Evolutionary conservation across 2,888 invertebrate species (phyloP).

Genomic region (Phortica okadai): DNA sequence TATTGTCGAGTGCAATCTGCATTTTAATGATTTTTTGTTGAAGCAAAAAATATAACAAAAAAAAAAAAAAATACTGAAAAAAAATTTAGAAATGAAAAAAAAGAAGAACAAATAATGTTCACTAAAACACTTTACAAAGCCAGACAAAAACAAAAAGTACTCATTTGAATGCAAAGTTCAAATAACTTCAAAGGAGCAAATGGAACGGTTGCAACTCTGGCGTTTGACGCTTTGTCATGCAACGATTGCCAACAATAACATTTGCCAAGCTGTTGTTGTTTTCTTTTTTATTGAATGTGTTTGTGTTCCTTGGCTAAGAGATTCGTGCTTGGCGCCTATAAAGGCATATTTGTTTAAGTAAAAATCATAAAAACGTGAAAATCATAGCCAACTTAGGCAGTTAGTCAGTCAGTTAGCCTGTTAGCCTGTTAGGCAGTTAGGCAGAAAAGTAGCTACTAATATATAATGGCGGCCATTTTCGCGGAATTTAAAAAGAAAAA

Average conservation of each 20-base stretch:
- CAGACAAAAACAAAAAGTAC: neutral
- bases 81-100: neutral
- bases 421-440: constrained; percentile 36
- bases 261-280: neutral
- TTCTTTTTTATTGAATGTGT: neutral
- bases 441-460: constrained; percentile 30
- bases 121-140: neutral
- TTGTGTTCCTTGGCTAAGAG: neutral
- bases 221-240: constrained; percentile 19
- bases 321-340: constrained; percentile 27
- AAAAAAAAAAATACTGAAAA: neutral
- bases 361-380: constrained; percentile 47
- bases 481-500: constrained; percentile 13
- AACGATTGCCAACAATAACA: constrained; percentile 7
- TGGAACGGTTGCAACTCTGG: neutral
- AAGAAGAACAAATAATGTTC: neutral
- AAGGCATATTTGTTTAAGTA: constrained; percentile 16
- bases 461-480: constrained; percentile 25
- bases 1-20: constrained; percentile 29
- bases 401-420: constrained; percentile 39
- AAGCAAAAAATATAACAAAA: neutral
- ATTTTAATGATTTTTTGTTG: constrained; percentile 34
- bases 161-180: constrained; percentile 19
- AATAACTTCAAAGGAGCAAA: constrained; percentile 5
- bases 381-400: constrained; percentile 47